A percentile compares a stretch with the other conserved stretches of the same genome.
Conservation (phyloP, 2,888 invertebrate genomes). For the Drosophila flavopinicola region DNA sequence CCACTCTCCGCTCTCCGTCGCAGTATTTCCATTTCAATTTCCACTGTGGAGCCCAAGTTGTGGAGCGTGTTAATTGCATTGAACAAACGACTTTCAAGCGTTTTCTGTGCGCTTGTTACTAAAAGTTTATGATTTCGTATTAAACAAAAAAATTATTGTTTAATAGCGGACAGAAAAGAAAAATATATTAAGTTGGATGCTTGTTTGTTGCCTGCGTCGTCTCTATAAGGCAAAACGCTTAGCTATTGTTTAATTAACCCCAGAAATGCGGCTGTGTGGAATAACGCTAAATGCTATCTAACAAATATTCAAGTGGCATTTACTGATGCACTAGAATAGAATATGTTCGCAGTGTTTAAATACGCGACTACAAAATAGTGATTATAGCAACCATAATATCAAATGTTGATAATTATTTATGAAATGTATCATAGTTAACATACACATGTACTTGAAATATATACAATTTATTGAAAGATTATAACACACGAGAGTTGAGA, state of each 20-base stretch:
- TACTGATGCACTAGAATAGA: too few relatives aligned
- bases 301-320: too few relatives aligned
- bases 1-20: neutral
- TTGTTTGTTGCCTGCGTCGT: constrained; percentile 10
- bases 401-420: too few relatives aligned
- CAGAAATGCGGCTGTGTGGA: neutral
- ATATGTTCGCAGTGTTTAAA: too few relatives aligned
- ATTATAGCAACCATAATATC: too few relatives aligned
- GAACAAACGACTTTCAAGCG: constrained; percentile 67
- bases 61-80: constrained; percentile 65
- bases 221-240: constrained; percentile 20
- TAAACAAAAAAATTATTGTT: constrained; percentile 79
- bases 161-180: constrained; percentile 45
- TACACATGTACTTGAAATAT: too few relatives aligned
- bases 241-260: constrained; percentile 43
- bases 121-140: constrained; percentile 79
- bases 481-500: too few relatives aligned
- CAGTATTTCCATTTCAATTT: constrained; percentile 15
- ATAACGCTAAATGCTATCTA: neutral
- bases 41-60: constrained; percentile 34
- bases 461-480: too few relatives aligned
- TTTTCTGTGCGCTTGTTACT: constrained; percentile 75
- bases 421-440: too few relatives aligned
- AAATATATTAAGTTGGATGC: constrained; percentile 60
- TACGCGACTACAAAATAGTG: too few relatives aligned